phyloP scores from a whole-genome alignment of 2,888 invertebrate species.

The Callinectes sapidus region DNA sequence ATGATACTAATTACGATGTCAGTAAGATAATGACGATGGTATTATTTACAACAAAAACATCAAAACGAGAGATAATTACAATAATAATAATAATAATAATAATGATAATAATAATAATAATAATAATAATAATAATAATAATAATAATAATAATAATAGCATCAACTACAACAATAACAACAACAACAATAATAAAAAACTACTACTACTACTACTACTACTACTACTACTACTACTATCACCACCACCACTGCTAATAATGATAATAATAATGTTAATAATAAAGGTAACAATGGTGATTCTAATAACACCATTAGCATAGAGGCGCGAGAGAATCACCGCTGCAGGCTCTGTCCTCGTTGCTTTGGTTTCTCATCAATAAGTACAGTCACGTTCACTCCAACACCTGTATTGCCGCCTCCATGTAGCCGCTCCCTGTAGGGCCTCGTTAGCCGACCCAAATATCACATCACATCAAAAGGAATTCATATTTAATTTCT shows the following conservation, averaged over 20 bases:
- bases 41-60: no score
- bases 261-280: neutral
- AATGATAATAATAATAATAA: neutral
- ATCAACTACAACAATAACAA: neutral
- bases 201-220: neutral
- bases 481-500: neutral
- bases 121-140: neutral
- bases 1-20: no score
- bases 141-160: neutral
- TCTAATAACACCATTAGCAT: neutral
- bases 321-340: neutral
- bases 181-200: neutral
- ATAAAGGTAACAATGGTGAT: neutral
- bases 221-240: neutral
- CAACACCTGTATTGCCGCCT: neutral
- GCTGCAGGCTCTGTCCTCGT: neutral
- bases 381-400: neutral
- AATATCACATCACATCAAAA: neutral
- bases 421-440: neutral
- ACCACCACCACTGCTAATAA: neutral
- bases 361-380: neutral
- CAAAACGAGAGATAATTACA: neutral
- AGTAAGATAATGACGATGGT: no score
- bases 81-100: neutral
- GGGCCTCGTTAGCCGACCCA: neutral